These are phyloP conservation scores for Echeneis naucrates DNA, from an alignment of 2,797 vertebrate species.

Conservation along the genomic window DNA sequence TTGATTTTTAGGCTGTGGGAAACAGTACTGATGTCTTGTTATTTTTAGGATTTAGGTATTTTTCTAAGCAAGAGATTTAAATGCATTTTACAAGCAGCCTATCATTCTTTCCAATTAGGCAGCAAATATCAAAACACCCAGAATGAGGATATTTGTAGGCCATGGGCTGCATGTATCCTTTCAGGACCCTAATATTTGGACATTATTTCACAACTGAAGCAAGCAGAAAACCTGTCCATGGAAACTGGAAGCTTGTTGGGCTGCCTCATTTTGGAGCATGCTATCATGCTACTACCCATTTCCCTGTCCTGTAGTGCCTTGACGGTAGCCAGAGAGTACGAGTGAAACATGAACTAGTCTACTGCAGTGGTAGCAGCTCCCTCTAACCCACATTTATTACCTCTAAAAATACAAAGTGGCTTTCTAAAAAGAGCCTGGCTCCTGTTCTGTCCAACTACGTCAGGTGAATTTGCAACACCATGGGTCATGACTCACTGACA, in stretches of 20 bases:
- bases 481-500: constrained; percentile 34
- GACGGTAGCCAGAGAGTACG: constrained; percentile 55
- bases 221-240: constrained; percentile 17
- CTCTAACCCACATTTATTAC: constrained; percentile 81
- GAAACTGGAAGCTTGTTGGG: constrained; percentile 46
- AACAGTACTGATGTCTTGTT: constrained; percentile 1
- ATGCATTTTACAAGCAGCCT: neutral
- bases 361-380: constrained; percentile 63
- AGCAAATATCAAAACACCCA: constrained; percentile 6
- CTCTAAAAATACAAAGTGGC: constrained; percentile 82
- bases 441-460: constrained; percentile 64
- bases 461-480: constrained; percentile 63
- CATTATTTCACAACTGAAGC: constrained; percentile 30
- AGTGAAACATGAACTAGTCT: constrained; percentile 79
- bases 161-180: constrained; percentile 4
- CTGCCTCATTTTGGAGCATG: constrained; percentile 55
- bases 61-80: constrained; percentile 14
- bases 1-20: constrained; percentile 4
- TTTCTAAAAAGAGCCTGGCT: constrained; percentile 75
- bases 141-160: constrained; percentile 4
- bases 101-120: neutral
- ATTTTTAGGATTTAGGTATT: neutral
- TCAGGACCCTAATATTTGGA: constrained; percentile 8
- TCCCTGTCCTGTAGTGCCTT: constrained; percentile 63
- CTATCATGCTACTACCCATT: constrained; percentile 55